Evolutionary conservation across 2,888 invertebrate species (phyloP).

Genomic region (Steinernema carpocapsae): DNA sequence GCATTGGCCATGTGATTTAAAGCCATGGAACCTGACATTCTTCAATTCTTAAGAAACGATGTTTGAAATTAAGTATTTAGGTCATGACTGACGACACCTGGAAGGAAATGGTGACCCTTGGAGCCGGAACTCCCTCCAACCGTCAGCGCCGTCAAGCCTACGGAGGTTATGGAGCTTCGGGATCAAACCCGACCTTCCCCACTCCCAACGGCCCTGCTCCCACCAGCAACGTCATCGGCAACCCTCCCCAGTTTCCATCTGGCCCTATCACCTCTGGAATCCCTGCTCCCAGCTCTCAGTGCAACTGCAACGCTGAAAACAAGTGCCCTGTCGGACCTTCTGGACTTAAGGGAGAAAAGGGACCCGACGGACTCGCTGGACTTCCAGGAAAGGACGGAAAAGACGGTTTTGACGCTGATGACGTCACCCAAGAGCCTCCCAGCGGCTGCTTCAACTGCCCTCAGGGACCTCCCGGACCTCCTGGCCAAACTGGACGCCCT

Average conservation of each 20-base stretch:
- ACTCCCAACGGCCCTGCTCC: conserved; percentile 2
- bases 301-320: conserved; percentile 46
- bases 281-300: conserved; percentile 22
- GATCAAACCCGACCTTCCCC: conserved; percentile 30
- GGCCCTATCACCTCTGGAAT: conserved; percentile 8
- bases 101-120: conserved; percentile 63
- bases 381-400: conserved; percentile 47
- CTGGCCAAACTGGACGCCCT: conserved; percentile 33
- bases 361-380: conserved; percentile 45
- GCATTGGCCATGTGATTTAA: too few relatives aligned
- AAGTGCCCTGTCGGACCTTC: conserved; percentile 48
- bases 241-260: conserved; percentile 23
- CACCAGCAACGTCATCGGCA: conserved; percentile 14
- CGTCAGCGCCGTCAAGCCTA: conserved; percentile 61
- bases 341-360: conserved; percentile 44
- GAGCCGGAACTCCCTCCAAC: conserved; percentile 61
- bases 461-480: conserved; percentile 43
- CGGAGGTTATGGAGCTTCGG: conserved; percentile 60
- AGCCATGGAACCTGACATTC: not conserved
- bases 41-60: not conserved
- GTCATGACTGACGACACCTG: conserved; percentile 61
- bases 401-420: conserved; percentile 60
- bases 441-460: conserved; percentile 64
- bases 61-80: conserved; percentile 37
- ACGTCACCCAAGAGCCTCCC: conserved; percentile 58